phyloP scores from a whole-genome alignment of 2,113 vertebrate genomes.

The Cynopterus brachyotis region DNA sequence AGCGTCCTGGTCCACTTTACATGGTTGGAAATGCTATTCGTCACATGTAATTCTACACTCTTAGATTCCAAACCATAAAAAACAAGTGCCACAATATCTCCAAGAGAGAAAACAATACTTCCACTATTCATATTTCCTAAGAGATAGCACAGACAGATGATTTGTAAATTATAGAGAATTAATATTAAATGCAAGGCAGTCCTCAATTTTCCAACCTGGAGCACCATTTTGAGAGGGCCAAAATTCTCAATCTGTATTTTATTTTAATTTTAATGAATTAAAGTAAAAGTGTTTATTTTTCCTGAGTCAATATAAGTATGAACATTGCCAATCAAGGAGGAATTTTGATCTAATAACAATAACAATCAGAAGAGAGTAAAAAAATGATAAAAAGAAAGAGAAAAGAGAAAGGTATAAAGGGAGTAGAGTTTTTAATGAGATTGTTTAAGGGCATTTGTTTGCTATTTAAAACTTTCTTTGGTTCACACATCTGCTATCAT shows the following conservation, averaged over 20 bases:
- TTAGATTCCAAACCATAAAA: conserved; percentile 7
- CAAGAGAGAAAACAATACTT: conserved; percentile 23
- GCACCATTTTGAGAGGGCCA: background rate
- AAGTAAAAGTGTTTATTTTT: background rate
- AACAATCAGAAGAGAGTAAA: background rate
- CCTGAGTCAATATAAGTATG: background rate
- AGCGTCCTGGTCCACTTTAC: background rate
- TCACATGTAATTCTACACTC: background rate
- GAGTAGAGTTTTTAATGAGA: background rate
- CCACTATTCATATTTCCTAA: background rate
- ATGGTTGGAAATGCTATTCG: background rate
- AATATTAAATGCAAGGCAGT: background rate
- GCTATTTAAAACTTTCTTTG: background rate
- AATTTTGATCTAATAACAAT: background rate
- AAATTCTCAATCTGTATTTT: background rate
- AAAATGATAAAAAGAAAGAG: background rate
- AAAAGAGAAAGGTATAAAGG: too few species aligned
- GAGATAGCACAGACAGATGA: background rate
- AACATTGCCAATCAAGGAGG: background rate
- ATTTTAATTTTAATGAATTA: background rate
- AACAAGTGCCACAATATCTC: background rate
- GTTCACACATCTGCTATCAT: background rate
- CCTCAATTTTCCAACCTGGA: background rate
- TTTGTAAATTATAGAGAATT: background rate
- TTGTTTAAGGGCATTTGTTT: background rate